Conservation (phyloP, 1,140 invertebrate genomes). For the Cyclargus thomasi region DNA sequence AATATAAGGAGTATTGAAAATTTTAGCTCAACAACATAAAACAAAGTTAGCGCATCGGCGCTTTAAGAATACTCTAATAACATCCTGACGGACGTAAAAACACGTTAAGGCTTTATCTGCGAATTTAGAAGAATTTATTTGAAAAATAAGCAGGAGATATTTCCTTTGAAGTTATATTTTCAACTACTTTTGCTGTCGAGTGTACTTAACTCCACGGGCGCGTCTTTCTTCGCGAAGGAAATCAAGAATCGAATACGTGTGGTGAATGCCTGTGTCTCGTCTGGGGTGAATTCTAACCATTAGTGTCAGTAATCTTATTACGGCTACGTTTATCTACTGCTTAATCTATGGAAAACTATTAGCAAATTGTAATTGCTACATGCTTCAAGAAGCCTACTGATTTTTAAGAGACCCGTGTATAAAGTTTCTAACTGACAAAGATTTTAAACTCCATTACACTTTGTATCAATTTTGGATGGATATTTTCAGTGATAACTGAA, state of each 20-base stretch:
- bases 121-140: background rate
- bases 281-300: background rate
- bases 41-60: too few species aligned
- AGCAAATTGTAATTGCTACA: background rate
- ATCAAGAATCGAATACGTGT: conserved; percentile 68
- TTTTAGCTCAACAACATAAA: background rate
- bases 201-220: conserved; percentile 41
- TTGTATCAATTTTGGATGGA: too few species aligned
- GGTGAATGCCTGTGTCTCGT: conserved; percentile 40
- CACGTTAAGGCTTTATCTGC: background rate
- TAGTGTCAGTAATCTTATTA: background rate
- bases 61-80: background rate
- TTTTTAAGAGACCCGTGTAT: too few species aligned
- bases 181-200: conserved; percentile 17
- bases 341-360: background rate
- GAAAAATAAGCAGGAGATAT: background rate
- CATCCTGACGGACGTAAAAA: background rate
- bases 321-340: background rate
- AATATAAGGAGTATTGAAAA: too few species aligned
- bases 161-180: conserved; percentile 11
- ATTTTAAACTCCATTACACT: too few species aligned
- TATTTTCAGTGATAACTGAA: background rate
- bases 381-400: too few species aligned
- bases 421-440: too few species aligned
- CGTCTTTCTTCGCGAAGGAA: conserved; percentile 58